A percentile compares a stretch with the other conserved stretches of the same genome.
These are phyloP conservation scores for Caenorhabditis afra DNA, from an alignment of 2,888 invertebrate species.

Conservation along the genomic window DNA sequence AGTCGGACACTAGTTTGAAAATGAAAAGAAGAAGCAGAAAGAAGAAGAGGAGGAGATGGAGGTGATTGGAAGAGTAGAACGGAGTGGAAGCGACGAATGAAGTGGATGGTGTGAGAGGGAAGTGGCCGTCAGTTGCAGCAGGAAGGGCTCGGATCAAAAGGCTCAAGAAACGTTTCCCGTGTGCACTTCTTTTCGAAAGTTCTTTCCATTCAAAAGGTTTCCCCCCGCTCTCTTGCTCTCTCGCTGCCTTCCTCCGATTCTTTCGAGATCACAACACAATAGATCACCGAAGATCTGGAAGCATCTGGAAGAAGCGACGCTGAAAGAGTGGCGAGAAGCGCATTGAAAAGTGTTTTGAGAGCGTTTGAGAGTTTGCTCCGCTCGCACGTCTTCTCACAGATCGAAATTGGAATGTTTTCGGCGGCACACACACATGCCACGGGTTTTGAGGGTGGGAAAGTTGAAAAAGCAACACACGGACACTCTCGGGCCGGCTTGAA, in stretches of 20 bases:
- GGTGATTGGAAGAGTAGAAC: background rate
- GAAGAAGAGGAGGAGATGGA: background rate
- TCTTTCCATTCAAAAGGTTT: conserved; percentile 12
- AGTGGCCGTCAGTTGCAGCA: conserved; percentile 31
- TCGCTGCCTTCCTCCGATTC: too few relatives aligned
- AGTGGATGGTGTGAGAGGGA: conserved; percentile 5
- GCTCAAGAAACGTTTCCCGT: conserved; percentile 21
- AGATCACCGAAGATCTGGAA: background rate
- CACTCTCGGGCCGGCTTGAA: background rate
- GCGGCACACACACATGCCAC: too few relatives aligned
- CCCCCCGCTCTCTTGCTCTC: background rate
- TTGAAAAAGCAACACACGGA: conserved; percentile 3
- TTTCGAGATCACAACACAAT: too few relatives aligned
- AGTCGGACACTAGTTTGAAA: too few relatives aligned
- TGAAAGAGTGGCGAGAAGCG: conserved; percentile 14
- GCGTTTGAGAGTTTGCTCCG: conserved; percentile 25
- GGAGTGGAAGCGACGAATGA: background rate
- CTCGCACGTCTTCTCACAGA: conserved; percentile 23
- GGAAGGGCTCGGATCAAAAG: conserved; percentile 13
- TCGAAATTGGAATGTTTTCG: conserved; percentile 44
- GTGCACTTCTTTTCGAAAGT: conserved; percentile 15
- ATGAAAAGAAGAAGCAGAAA: background rate
- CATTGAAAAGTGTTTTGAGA: conserved; percentile 33
- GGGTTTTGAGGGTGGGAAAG: conserved; percentile 25
- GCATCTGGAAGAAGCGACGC: too few relatives aligned